Evolutionary conservation across 2,888 invertebrate genomes (phyloP).

Genomic region (Miltochrista miniata): DNA sequence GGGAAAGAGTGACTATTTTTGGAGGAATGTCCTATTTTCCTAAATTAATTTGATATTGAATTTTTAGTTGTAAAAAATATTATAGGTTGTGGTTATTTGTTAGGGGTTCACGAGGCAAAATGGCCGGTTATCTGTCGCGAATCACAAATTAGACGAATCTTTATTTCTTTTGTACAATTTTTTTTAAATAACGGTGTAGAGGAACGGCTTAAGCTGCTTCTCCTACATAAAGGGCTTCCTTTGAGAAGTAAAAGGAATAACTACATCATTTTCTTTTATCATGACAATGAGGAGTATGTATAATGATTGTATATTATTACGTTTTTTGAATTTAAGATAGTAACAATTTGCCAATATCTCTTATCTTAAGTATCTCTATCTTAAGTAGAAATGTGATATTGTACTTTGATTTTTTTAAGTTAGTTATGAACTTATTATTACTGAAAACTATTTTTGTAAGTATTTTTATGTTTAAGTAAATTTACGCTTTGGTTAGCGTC

Average conservation of each 20-base stretch:
- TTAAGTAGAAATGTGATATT: slow-evolving; percentile 84
- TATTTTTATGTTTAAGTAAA: slow-evolving; percentile 73
- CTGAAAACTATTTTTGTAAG: slow-evolving; percentile 81
- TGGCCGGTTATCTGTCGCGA: slow-evolving; percentile 63
- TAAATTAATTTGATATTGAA: slow-evolving; percentile 62
- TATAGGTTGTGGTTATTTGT: slow-evolving; percentile 74
- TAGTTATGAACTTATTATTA: slow-evolving; percentile 79
- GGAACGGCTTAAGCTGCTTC: too few relatives aligned
- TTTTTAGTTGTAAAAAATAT: slow-evolving; percentile 57
- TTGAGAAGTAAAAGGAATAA: too few relatives aligned
- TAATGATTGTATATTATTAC: too few relatives aligned
- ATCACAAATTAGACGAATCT: slow-evolving; percentile 78
- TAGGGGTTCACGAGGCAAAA: slow-evolving; percentile 38
- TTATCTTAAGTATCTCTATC: slow-evolving; percentile 83
- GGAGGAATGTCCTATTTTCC: slow-evolving; percentile 59
- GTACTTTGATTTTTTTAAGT: slow-evolving; percentile 76
- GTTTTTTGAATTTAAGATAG: slow-evolving; percentile 46
- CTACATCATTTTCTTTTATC: slow-evolving; percentile 17
- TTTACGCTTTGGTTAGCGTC: slow-evolving; percentile 77
- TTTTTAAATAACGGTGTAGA: slow-evolving; percentile 48
- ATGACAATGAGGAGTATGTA: slow-evolving; percentile 53
- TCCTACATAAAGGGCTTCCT: too few relatives aligned
- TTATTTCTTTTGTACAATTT: slow-evolving; percentile 70
- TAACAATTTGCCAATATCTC: slow-evolving; percentile 76
- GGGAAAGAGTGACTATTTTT: slow-evolving; percentile 65